Base-by-base conservation (phyloP, 2,888 invertebrate species). In the Autographa pulchrina region DNA sequence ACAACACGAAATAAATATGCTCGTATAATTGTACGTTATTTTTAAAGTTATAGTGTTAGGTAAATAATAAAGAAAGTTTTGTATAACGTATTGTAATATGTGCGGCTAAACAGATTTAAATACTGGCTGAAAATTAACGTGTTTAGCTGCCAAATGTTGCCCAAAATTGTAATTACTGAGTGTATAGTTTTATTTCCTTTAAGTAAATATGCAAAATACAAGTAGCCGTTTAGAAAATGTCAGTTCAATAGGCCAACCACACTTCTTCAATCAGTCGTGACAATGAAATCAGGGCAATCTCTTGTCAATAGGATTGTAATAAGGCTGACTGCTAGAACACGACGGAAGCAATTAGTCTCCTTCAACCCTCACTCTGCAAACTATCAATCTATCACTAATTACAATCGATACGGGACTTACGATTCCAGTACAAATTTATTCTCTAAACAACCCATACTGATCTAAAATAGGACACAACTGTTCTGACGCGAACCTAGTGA, bases 381-480 rank as follows among this genome's bases (percentile, higher is more conserved):
- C 48, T 18, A 38, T 20, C 31, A 38, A 14, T 41, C n/a, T 8
- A 48, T 9, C n/a, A 48, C 65, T 65, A 35, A 65, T 65, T 43
- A n/a, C 8, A 14, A 32, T 41, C 48, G 48, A 48, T n/a, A n/a
- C n/a, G 48, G 48, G n/a, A 48, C 8, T n/a, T 0, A 6, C 48
- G 48, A 61, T 18, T 52, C 11, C 38, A 43, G 38, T 13, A 68
- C 62, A 9, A 76, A 81, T 81, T 76, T 76, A 74, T 72, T 60
- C 56, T 25, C 20, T 14, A 62, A 72, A 68, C 73, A 69, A 66
- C n/a, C 62, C n/a, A 0, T 41, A 58, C 14, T 64, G 38, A 20
- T 52, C 18, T 58, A 18, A 67, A 70, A 75, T 65, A 67, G 61
- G 16, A 32, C 58, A 38, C 54, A 61, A 54, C 25, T 62, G 20